phyloP scores from a whole-genome alignment of 2,888 invertebrate genomes.

The Lycia hirtaria region DNA sequence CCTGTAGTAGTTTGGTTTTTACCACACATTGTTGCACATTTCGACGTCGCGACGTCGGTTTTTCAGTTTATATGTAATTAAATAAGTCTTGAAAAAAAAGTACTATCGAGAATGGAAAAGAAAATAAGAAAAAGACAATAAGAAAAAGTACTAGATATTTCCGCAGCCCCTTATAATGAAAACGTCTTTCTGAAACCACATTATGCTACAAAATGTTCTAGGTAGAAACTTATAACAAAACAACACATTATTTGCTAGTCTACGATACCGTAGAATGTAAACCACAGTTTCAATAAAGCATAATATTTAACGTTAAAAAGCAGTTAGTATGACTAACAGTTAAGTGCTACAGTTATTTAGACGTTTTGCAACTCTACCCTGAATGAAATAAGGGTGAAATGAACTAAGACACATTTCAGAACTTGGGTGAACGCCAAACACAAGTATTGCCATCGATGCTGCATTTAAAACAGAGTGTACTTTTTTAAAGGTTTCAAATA shows the following conservation, averaged over 20 bases:
- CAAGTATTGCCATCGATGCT: constrained; percentile 32
- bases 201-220: not conserved
- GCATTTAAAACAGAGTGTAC: constrained; percentile 36
- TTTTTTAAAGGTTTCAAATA: constrained; percentile 33
- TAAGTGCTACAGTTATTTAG: constrained; percentile 17
- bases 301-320: constrained; percentile 41
- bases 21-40: too few species aligned
- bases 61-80: too few species aligned
- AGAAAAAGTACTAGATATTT: not conserved
- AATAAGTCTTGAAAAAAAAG: too few species aligned
- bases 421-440: constrained; percentile 36
- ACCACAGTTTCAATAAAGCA: constrained; percentile 38
- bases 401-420: constrained; percentile 14
- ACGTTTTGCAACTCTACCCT: constrained; percentile 18
- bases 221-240: not conserved
- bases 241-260: not conserved
- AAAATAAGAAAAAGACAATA: too few species aligned
- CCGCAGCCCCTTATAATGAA: not conserved
- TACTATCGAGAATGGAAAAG: too few species aligned
- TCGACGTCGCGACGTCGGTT: too few species aligned
- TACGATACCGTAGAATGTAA: constrained; percentile 1
- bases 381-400: constrained; percentile 19
- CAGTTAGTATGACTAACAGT: constrained; percentile 37
- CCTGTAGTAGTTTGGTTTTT: too few species aligned
- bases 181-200: not conserved